Evolutionary conservation across 2,888 invertebrate species (phyloP).

Genomic region (Sthenelais limicola): DNA sequence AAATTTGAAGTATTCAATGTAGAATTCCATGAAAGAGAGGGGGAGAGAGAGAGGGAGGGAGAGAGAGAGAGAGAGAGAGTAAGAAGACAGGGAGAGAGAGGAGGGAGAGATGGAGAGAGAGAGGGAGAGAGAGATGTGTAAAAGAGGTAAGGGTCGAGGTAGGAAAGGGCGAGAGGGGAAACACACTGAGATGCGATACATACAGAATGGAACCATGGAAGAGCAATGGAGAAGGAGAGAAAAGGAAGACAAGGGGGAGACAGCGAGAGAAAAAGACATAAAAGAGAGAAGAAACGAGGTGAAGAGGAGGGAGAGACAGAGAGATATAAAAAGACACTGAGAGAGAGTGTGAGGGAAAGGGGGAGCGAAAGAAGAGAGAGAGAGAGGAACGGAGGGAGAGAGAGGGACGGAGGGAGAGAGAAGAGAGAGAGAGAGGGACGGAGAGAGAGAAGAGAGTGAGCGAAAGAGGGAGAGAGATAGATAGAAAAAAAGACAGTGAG

Average conservation of each 20-base stretch:
- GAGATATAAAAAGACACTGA: too few species aligned
- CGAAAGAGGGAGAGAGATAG: too few species aligned
- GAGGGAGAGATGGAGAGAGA: constrained; percentile 29
- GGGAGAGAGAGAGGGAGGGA: constrained; percentile 28
- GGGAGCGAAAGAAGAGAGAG: too few species aligned
- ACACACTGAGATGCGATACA: not conserved
- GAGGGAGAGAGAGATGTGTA: constrained; percentile 28
- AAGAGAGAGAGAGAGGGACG: too few species aligned
- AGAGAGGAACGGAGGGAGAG: too few species aligned
- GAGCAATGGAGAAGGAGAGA: constrained; percentile 19
- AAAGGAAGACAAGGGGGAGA: not conserved
- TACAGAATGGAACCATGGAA: constrained; percentile 12
- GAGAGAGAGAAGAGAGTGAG: too few species aligned
- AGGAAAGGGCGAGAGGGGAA: constrained; percentile 9
- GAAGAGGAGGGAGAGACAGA: not conserved
- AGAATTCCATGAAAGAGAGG: not conserved
- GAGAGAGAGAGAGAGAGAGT: constrained; percentile 30
- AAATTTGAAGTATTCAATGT: too few species aligned
- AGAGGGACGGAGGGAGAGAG: too few species aligned
- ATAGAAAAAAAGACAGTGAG: too few species aligned
- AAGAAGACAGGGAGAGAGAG: not conserved
- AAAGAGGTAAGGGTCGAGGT: constrained; percentile 1
- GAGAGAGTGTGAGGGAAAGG: too few species aligned
- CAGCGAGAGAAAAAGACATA: not conserved
- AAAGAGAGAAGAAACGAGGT: not conserved